Evolutionary conservation across 2,113 vertebrate species (phyloP), one percentile per base, ranked within the genome.

Genomic region (Xerus inauris): DNA sequence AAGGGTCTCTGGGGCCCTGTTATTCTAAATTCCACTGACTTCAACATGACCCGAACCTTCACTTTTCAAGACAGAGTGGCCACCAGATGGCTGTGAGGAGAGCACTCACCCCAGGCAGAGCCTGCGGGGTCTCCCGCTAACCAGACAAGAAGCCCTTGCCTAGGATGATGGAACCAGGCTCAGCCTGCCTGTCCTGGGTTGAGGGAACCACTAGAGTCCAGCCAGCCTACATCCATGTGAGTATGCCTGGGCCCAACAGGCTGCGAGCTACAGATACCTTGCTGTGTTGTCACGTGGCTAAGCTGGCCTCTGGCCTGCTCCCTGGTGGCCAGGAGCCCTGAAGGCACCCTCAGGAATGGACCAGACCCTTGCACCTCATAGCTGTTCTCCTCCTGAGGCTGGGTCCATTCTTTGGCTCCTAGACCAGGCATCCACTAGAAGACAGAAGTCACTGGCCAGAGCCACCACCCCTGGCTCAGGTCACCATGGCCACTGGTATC

Each of bases 211-310:
- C 24, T 1, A 57, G 32, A 35, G 75, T 28, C 76, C 0, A 0
- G 42, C 69, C 73, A 62, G 24, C 24, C 59, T 28, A 1, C 26
- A 28, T 26, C 24, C 59, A 28, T 4, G 59, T 62, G 24, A 62
- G 59, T 28, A 26, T 28, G 24, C 59, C 24, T 28, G 22, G 59
- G 59, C 59, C 24, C 16, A 3, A 62, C 24, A 10, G 59, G 59
- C 24, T 62, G 59, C 24, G 24, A 62, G 59, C 59, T 62, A 3
- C 20, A 11, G 59, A 62, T 4, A 62, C 59, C 24, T 28, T 62
- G 59, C 22, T 10, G 24, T 28, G n/a, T 0, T 45, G 38, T 13
- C 40, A 0, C 1, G 5, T n/a, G 28, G 32, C 38, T 22, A 2
- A 35, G 17, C 22, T 6, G 24, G 76, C 38, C 54, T 79, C 71